Conservation (phyloP, 2,888 invertebrate genomes). For the Mactromeris polynyma region DNA sequence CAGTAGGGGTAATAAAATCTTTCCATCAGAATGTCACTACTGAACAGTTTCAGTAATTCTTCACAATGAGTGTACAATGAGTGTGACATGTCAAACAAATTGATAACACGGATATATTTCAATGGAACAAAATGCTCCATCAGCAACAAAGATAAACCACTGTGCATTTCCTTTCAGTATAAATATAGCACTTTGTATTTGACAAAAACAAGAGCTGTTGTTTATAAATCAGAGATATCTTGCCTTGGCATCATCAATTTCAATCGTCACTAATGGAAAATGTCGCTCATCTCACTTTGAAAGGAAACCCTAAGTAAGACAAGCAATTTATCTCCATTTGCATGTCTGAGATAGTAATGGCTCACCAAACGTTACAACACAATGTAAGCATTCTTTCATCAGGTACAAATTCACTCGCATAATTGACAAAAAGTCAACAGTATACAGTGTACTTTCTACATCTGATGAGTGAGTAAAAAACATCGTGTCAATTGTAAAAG, state of each 20-base stretch:
- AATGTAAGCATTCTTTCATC: background rate
- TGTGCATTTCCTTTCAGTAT: no score
- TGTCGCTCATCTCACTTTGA: background rate
- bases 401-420: background rate
- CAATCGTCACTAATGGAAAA: background rate
- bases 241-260: background rate
- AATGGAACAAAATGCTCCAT: no score
- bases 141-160: no score
- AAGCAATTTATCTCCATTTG: background rate
- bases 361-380: background rate
- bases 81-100: no score
- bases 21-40: no score
- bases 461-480: background rate
- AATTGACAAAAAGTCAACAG: background rate
- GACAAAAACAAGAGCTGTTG: background rate
- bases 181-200: background rate
- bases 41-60: no score
- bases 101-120: no score
- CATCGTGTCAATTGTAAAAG: no score
- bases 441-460: background rate
- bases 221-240: background rate
- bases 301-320: background rate
- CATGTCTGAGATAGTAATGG: background rate
- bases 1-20: no score
- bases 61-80: no score